phyloP scores from a whole-genome alignment of 2,113 vertebrate species.

The Balaenoptera acutorostrata region DNA sequence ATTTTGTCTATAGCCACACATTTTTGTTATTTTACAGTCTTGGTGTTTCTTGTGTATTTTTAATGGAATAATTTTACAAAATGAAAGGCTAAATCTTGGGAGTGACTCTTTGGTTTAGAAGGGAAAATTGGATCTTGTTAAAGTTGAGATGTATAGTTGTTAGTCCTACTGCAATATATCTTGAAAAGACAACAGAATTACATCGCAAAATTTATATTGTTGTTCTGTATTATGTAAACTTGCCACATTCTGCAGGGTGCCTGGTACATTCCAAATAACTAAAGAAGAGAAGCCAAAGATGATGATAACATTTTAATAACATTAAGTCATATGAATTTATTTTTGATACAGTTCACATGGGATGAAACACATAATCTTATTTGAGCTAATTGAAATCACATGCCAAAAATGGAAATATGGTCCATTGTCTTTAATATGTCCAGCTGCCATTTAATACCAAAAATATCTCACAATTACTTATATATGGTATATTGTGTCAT shows the following conservation, averaged over 20 bases:
- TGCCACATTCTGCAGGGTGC: not conserved
- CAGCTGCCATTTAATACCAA: not conserved
- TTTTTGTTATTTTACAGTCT: not conserved
- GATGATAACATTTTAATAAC: constrained; percentile 21
- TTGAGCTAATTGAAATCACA: constrained; percentile 44
- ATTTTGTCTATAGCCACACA: not conserved
- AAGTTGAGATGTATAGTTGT: not conserved
- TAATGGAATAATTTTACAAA: constrained; percentile 18
- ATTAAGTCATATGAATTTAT: constrained; percentile 25
- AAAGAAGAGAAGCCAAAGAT: not conserved
- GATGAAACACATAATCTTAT: constrained; percentile 36
- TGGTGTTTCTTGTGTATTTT: not conserved
- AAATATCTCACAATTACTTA: constrained; percentile 28
- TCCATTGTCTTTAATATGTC: constrained; percentile 49
- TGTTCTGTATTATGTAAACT: not conserved
- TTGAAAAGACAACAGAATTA: constrained; percentile 42
- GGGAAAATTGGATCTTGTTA: constrained; percentile 27
- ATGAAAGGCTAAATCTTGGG: constrained; percentile 22
- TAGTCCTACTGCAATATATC: not conserved
- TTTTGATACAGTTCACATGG: not conserved
- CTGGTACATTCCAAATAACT: not conserved
- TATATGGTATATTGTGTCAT: not conserved
- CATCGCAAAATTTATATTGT: not conserved
- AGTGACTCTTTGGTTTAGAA: constrained; percentile 33
- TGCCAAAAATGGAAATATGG: constrained; percentile 22